Conservation (phyloP, 2,888 invertebrate species). For the Dicyrtoma fusca region DNA sequence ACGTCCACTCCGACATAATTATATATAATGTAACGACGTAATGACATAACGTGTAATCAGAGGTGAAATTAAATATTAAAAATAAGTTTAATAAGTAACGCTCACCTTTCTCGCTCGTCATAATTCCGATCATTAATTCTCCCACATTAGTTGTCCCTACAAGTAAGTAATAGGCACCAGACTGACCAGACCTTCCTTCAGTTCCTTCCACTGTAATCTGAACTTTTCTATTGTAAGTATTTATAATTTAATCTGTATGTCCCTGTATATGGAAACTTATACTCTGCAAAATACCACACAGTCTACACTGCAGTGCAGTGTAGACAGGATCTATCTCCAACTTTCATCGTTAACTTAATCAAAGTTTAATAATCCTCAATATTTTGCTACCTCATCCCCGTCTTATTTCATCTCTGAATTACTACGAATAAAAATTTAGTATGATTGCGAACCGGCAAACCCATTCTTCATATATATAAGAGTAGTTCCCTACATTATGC, state of each 20-base stretch:
- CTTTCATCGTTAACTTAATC: not conserved
- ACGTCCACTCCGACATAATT: not conserved
- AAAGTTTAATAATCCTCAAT: too few relatives aligned
- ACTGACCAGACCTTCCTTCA: not conserved
- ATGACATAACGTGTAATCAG: slow-evolving; percentile 9
- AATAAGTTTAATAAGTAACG: slow-evolving; percentile 13
- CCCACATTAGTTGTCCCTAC: slow-evolving; percentile 13
- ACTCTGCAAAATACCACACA: too few relatives aligned
- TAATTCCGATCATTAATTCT: slow-evolving; percentile 22
- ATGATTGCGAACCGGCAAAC: not conserved
- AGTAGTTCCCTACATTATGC: too few relatives aligned
- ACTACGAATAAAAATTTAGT: not conserved
- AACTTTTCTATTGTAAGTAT: too few relatives aligned
- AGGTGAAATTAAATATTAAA: slow-evolving; percentile 15
- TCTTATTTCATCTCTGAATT: not conserved
- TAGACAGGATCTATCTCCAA: not conserved
- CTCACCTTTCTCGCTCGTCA: not conserved
- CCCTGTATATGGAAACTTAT: too few relatives aligned
- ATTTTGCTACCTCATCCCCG: not conserved
- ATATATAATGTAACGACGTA: not conserved
- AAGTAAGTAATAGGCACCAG: not conserved
- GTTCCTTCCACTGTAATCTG: too few relatives aligned
- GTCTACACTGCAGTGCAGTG: too few relatives aligned
- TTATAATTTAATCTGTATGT: not conserved
- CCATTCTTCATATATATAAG: not conserved